Base-by-base conservation (phyloP, 2,888 invertebrate genomes). In the Bedellia somnulentella region DNA sequence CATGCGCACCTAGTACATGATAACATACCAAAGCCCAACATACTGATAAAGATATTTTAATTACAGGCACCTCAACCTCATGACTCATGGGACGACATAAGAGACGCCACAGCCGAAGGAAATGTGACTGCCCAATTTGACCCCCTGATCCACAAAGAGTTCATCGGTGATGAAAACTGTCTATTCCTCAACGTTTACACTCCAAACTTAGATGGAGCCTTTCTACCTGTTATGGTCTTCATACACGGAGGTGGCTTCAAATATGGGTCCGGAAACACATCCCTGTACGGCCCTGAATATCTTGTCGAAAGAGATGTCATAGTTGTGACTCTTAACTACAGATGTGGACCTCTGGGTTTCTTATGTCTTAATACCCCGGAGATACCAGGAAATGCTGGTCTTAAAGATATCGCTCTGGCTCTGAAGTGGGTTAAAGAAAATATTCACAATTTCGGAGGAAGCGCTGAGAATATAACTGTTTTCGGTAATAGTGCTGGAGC, bases 131-230 rank as follows among this genome's bases (percentile, higher is more conserved):
- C 82, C 1, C 86, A 86, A 52, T 45, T 78, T 1, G 77, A 79
- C 34, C 43, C 47, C 1, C 43, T 64, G 9, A 41, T 52, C n/a
- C 44, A 58, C 33, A 67, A 75, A 27, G 43, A 57, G 3, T 71
- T 71, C 35, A 44, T 57, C 0, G 83, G 83, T 0, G 66, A 57
- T 29, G 86, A 87, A 41, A 85, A 86, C 52, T 87, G 86, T 41
- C 70, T 87, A 0, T 85, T 82, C 48, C 60, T 87, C 2, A 87
- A 86, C 48, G 78, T 86, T 0, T 84, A 81, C 56, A 80, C 81
- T 0, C 83, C 85, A 1, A 77, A 68, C 37, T 50, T 84, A 27
- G 73, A 78, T 27, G 57, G 60, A 0, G 58, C 56, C 1, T 60
- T 64, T 44, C 55, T 70, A 0, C 80, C 81, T 0, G 80, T 81